Percentiles rank a stretch among this genome's conserved stretches.
Conservation (phyloP, 2,888 invertebrate species). For the Polylopha cassiicola region DNA sequence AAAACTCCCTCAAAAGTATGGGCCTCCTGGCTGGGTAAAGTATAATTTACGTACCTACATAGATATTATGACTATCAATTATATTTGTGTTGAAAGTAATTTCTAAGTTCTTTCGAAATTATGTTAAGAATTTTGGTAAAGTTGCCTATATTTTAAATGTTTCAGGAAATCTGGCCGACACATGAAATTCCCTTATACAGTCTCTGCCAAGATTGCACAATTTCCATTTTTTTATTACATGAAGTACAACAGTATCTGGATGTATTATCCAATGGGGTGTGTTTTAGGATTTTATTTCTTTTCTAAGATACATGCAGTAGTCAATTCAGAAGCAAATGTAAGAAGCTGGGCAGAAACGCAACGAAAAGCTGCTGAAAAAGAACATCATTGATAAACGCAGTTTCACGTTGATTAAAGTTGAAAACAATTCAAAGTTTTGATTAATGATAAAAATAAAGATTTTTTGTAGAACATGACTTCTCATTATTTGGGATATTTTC, state of each 20-base stretch:
- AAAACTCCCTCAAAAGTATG: conserved; percentile 30
- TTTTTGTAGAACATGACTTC: no score
- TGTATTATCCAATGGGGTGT: conserved; percentile 80
- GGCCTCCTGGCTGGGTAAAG: conserved; percentile 53
- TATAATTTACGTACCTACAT: no score
- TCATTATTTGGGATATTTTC: no score
- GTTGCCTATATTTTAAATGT: conserved; percentile 22
- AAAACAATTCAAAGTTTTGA: no score
- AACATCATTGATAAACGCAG: conserved; percentile 43
- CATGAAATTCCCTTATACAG: conserved; percentile 92
- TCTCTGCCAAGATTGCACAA: conserved; percentile 86
- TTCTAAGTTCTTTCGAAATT: background rate
- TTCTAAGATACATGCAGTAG: conserved; percentile 79
- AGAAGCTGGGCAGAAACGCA: conserved; percentile 59
- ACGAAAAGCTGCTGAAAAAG: conserved; percentile 55
- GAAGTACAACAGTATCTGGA: conserved; percentile 84
- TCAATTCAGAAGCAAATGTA: conserved; percentile 66
- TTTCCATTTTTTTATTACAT: conserved; percentile 86
- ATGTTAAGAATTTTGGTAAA: background rate
- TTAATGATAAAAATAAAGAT: no score
- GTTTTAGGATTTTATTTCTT: conserved; percentile 79
- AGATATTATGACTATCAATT: no score
- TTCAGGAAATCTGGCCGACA: conserved; percentile 77
- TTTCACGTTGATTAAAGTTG: no score
- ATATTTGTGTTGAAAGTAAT: conserved; percentile 5